A percentile compares a stretch with the other conserved stretches of the same genome.
Conservation (phyloP, 2,888 invertebrate species). For the Caradrina kadenii region DNA sequence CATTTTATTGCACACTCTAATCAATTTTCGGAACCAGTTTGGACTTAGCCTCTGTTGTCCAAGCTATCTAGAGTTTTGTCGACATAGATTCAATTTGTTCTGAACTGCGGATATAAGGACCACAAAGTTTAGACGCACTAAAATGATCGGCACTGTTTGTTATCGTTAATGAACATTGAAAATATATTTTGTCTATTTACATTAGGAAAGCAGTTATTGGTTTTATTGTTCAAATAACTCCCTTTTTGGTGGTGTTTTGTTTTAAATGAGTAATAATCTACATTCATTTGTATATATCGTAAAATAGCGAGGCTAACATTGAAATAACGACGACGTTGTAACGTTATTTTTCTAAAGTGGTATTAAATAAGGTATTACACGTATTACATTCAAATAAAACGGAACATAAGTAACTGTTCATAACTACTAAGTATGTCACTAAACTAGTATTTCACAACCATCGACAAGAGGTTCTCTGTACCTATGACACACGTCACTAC, state of each 20-base stretch:
- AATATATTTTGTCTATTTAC: no score
- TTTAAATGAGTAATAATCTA: no score
- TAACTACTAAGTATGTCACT: conserved; percentile 26
- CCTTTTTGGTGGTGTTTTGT: no score
- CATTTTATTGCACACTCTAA: conserved; percentile 47
- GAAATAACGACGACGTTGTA: no score
- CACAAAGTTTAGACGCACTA: neutral
- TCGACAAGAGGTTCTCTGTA: conserved; percentile 48
- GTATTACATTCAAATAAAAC: conserved; percentile 21
- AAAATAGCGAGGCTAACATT: no score
- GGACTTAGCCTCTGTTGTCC: conserved; percentile 18
- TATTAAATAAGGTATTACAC: neutral
- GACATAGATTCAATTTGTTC: conserved; percentile 15
- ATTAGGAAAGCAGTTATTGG: no score
- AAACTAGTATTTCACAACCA: conserved; percentile 38
- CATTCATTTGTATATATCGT: no score
- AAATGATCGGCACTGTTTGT: conserved; percentile 11
- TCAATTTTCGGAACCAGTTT: conserved; percentile 50
- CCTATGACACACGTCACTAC: conserved; percentile 46
- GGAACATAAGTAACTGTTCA: neutral
- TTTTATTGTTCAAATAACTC: no score
- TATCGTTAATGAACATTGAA: neutral
- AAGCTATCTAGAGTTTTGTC: conserved; percentile 11
- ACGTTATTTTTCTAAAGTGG: no score
- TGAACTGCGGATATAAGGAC: conserved; percentile 16